Conservation (phyloP, 2,797 vertebrate genomes). For the Lepidocolaptes lacrymiger region DNA sequence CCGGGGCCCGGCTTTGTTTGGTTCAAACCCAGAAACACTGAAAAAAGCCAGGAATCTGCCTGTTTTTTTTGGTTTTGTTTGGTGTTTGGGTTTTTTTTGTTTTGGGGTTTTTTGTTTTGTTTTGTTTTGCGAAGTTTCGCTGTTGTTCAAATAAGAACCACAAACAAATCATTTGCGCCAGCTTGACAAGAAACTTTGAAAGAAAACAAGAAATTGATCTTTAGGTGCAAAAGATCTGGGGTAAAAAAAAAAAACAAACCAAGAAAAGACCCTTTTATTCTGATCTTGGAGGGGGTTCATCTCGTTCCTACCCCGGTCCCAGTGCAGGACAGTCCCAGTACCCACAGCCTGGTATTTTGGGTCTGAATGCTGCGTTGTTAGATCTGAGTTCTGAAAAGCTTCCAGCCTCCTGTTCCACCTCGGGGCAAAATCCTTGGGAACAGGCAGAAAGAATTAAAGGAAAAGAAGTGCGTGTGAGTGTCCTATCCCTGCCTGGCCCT, state of each 20-base stretch:
- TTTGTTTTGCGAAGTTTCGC: not conserved
- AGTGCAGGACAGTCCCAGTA: no score
- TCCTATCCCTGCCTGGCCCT: not conserved
- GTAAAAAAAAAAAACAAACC: not conserved
- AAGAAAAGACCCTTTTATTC: not conserved
- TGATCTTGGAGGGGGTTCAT: not conserved
- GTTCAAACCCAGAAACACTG: conserved; percentile 4
- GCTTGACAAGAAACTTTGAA: not conserved
- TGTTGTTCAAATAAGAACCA: not conserved
- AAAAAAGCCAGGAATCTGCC: not conserved
- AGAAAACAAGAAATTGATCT: not conserved
- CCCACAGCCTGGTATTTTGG: fast-evolving
- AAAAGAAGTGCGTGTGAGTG: not conserved
- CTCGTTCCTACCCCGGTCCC: not conserved
- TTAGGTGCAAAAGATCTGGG: not conserved
- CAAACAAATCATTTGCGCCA: not conserved
- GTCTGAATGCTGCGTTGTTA: not conserved
- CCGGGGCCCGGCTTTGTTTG: conserved; percentile 31
- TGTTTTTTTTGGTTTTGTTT: not conserved
- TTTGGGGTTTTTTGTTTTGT: no score
- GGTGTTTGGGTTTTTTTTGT: not conserved
- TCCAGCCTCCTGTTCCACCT: not conserved
- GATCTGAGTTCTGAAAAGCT: not conserved
- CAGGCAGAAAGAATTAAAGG: conserved; percentile 11
- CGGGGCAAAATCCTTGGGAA: conserved; percentile 16